Evolutionary conservation across 2,113 vertebrate species (phyloP).

Genomic region (Bujurquina vittata): DNA sequence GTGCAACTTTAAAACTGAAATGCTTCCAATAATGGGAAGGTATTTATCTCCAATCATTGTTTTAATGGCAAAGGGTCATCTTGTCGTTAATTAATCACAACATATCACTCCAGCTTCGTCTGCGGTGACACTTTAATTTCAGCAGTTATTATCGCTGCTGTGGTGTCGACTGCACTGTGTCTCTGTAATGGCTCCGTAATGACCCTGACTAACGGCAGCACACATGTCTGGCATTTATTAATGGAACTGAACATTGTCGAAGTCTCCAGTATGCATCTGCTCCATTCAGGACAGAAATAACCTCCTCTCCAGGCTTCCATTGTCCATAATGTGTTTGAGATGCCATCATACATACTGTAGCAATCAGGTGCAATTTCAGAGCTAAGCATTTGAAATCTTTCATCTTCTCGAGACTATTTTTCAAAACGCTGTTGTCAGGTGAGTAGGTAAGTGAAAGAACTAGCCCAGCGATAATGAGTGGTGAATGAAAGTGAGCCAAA

Average conservation of each 20-base stretch:
- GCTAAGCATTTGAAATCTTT: slow-evolving; percentile 12
- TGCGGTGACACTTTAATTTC: slow-evolving; percentile 70
- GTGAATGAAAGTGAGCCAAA: not conserved
- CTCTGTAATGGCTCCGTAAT: slow-evolving; percentile 64
- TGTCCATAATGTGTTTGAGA: slow-evolving; percentile 18
- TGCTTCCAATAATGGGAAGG: slow-evolving; percentile 44
- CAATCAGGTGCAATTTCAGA: slow-evolving; percentile 17
- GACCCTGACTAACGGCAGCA: slow-evolving; percentile 47
- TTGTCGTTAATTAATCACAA: slow-evolving; percentile 72
- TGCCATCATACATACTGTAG: slow-evolving; percentile 3
- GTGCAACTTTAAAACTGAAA: slow-evolving; percentile 23
- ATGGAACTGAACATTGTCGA: slow-evolving; percentile 16
- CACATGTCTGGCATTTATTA: slow-evolving; percentile 64
- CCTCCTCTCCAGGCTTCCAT: slow-evolving; percentile 7
- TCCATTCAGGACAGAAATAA: slow-evolving; percentile 34
- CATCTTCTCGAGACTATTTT: slow-evolving; percentile 22
- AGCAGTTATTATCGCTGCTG: slow-evolving; percentile 59
- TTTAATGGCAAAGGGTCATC: slow-evolving; percentile 62
- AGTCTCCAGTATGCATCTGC: slow-evolving; percentile 39
- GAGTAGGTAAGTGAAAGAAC: not conserved
- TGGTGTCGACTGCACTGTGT: slow-evolving; percentile 27
- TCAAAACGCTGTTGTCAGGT: not conserved
- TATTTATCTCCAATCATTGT: slow-evolving; percentile 69
- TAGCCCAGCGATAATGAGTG: slow-evolving; percentile 12
- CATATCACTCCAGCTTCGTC: slow-evolving; percentile 62